Evolutionary conservation across 1,140 invertebrate species (phyloP).

Genomic region (Lutraria rhynchaena): DNA sequence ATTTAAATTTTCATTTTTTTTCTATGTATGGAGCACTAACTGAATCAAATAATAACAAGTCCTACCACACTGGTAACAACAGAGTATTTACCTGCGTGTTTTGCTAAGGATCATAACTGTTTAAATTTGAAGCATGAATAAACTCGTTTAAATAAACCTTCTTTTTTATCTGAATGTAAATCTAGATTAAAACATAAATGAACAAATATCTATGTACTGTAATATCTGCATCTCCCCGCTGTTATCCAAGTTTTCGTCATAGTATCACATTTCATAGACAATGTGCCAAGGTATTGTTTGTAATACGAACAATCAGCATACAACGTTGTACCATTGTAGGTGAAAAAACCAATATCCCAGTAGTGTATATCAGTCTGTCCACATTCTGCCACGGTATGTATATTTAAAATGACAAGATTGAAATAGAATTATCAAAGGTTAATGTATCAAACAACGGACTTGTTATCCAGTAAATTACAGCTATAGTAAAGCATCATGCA

Average conservation of each 20-base stretch:
- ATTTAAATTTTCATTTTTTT: no score
- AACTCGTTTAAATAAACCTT: no score
- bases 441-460: background rate
- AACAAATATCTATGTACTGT: background rate
- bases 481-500: background rate
- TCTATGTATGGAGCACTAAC: no score
- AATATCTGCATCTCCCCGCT: background rate
- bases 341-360: conserved; percentile 3
- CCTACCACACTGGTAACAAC: no score
- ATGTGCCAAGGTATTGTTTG: background rate
- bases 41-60: no score
- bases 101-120: no score
- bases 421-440: background rate
- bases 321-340: background rate
- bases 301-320: conserved; percentile 20
- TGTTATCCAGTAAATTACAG: background rate
- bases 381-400: background rate
- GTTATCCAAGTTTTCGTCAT: conserved; percentile 4
- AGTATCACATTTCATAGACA: background rate
- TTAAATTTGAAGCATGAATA: no score
- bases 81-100: no score
- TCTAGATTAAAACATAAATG: no score
- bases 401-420: background rate
- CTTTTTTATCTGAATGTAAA: no score
- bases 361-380: background rate